Evolutionary conservation across 2,113 vertebrate genomes (phyloP), one percentile per base, ranked within the genome.

Genomic region (Silurus asotus): DNA sequence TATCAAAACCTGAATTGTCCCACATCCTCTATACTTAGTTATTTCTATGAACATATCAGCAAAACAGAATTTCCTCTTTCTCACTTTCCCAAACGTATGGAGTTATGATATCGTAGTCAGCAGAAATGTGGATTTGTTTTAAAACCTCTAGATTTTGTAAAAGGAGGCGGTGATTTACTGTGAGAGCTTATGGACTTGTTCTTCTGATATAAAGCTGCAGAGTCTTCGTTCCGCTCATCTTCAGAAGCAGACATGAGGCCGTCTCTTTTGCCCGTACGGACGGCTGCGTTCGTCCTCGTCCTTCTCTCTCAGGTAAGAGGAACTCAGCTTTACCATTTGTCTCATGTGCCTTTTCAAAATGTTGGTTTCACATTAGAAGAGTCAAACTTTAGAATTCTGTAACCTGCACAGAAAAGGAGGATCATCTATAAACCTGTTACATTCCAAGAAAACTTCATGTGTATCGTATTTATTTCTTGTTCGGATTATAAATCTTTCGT

Each of bases 271-370:
- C 84, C 49, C 11, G n/a, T 14, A 48, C 28, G 83, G 77, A 55
- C 75, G 83, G 17, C 90, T 15, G 89, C 83, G 28, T 86, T 84
- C 70, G 85, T 92, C 82, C n/a, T 93, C 74, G 59, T 72, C 17
- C 0, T 89, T 77, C 86, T 81, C 4, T 87, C 84, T 51, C 93
- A 94, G 93, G 94, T 95, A 92, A 83, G 86, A 87, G 17, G 37
- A 53, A 81, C 77, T n/a, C 19, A 19, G 48, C 28, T 65, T 19
- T 75, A 37, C 17, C 28, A 6, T 65, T 25, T 11, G n/a, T 37
- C 37, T 37, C 37, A 37, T 37, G 28, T 2, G 28, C 28, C 28
- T 37, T 37, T 37, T 37, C 28, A 37, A 37, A 37, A 37, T 37
- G 28, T 37, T 37, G 37, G 37, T 37, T 37, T 37, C 37, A 37